Evolutionary conservation across 2,888 invertebrate genomes (phyloP).

Genomic region (Neuroscelio doddi): DNA sequence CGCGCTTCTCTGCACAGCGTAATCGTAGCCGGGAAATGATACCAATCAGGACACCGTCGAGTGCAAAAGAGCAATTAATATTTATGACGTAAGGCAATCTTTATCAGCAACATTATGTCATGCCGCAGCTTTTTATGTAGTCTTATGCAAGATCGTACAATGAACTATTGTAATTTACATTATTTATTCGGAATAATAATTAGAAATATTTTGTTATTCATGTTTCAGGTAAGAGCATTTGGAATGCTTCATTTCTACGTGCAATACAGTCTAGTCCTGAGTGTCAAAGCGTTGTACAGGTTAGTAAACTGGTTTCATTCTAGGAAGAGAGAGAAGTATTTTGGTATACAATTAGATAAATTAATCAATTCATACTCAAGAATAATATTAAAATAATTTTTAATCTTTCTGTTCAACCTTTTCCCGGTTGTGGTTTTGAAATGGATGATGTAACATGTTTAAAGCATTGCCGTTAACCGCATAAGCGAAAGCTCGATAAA

Average conservation of each 20-base stretch:
- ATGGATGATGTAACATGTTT: too few species aligned
- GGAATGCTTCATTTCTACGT: conserved; percentile 41
- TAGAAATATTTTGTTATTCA: conserved; percentile 28
- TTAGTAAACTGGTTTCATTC: conserved; percentile 23
- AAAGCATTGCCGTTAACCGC: conserved; percentile 34
- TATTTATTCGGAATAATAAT: conserved; percentile 24
- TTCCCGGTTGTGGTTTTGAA: too few species aligned
- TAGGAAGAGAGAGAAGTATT: too few species aligned
- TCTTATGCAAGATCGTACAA: background rate
- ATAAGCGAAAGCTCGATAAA: background rate
- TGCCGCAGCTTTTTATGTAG: conserved; percentile 27
- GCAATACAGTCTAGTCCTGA: conserved; percentile 46
- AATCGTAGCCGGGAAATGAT: conserved; percentile 30
- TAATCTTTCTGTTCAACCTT: background rate
- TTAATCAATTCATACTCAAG: too few species aligned
- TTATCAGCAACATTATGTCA: conserved; percentile 43
- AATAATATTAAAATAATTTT: background rate
- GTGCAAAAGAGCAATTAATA: conserved; percentile 52
- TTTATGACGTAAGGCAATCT: conserved; percentile 53
- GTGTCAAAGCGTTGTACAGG: conserved; percentile 39
- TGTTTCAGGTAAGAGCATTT: conserved; percentile 63
- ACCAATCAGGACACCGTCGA: conserved; percentile 39
- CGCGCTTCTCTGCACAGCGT: conserved; percentile 26
- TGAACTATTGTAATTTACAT: conserved; percentile 21
- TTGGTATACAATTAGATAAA: too few species aligned